phyloP scores from a whole-genome alignment of 2,113 vertebrate species.

The Pyxicephalus adspersus region DNA sequence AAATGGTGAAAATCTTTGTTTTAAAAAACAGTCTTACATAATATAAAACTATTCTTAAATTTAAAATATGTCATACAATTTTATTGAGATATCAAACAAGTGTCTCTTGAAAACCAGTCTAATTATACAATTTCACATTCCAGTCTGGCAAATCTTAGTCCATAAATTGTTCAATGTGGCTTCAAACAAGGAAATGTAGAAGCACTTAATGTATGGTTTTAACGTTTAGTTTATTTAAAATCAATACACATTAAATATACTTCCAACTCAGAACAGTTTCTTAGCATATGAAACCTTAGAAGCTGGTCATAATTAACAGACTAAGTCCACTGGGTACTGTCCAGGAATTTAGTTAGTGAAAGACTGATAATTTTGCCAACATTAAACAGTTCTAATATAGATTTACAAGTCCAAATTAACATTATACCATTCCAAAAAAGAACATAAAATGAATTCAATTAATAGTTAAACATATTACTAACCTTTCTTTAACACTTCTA shows the following conservation, averaged over 20 bases:
- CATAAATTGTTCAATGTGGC: neutral
- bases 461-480: neutral
- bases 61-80: neutral
- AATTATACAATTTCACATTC: neutral
- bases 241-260: conserved; percentile 17
- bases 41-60: too few species aligned
- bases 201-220: neutral
- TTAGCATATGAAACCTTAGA: neutral
- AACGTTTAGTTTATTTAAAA: conserved; percentile 26
- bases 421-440: too few species aligned
- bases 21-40: too few species aligned
- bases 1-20: too few species aligned
- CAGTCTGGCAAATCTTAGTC: neutral
- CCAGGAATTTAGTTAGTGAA: neutral
- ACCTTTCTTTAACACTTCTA: neutral
- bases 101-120: neutral
- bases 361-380: too few species aligned
- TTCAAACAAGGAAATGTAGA: neutral
- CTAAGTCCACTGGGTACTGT: neutral
- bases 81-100: neutral
- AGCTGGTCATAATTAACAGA: neutral
- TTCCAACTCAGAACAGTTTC: neutral
- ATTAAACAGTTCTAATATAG: neutral
- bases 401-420: neutral
- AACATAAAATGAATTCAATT: conserved; percentile 4